Conservation (phyloP, 2,797 vertebrate species). For the Spea hammondii region DNA sequence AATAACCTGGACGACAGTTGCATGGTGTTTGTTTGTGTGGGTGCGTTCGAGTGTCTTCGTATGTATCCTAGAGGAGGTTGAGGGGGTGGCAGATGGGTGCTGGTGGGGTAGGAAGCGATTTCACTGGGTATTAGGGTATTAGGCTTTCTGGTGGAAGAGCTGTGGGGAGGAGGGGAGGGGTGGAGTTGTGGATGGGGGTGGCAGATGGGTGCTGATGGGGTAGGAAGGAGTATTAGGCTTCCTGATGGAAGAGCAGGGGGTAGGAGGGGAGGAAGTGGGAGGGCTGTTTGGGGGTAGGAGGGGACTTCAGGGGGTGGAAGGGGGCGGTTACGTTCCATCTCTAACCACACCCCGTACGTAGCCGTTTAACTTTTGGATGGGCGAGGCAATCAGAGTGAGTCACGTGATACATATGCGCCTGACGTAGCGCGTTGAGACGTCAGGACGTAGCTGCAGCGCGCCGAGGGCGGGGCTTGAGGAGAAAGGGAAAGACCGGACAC, state of each 20-base stretch:
- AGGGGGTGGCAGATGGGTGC: not conserved
- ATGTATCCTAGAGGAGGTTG: too few relatives aligned
- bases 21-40: too few relatives aligned
- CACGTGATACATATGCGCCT: not conserved
- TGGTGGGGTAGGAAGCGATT: not conserved
- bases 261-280: not conserved
- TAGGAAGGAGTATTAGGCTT: not conserved
- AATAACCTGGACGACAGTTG: too few relatives aligned
- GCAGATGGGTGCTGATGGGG: not conserved
- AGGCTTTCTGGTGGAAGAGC: not conserved
- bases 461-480: slow-evolving; percentile 28
- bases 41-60: too few relatives aligned
- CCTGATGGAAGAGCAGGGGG: not conserved
- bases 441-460: not conserved
- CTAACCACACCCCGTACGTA: too few relatives aligned
- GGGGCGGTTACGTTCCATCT: too few relatives aligned
- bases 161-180: not conserved
- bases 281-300: too few relatives aligned
- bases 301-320: too few relatives aligned
- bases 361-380: too few relatives aligned
- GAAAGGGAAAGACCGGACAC: slow-evolving; percentile 44
- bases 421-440: slow-evolving; percentile 14
- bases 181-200: not conserved
- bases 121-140: not conserved
- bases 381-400: not conserved